phyloP scores from a whole-genome alignment of 2,113 vertebrate species.

The Lasiurus cinereus region DNA sequence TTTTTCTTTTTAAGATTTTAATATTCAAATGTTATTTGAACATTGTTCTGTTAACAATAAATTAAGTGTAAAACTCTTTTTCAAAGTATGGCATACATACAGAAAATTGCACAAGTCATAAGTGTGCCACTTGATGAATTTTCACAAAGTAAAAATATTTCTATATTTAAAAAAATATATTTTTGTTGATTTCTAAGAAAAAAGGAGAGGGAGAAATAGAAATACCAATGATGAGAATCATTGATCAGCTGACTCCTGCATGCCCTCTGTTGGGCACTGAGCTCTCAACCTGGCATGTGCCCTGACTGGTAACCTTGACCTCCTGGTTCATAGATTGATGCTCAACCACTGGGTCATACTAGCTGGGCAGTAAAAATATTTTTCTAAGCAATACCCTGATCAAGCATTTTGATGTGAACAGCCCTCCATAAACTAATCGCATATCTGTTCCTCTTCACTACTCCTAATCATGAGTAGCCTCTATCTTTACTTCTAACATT shows the following conservation, averaged over 20 bases:
- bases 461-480: neutral
- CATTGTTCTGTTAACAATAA: neutral
- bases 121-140: neutral
- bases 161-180: too few relatives aligned
- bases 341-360: too few relatives aligned
- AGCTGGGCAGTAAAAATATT: neutral
- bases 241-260: too few relatives aligned
- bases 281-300: too few relatives aligned
- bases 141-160: neutral
- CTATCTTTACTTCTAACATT: neutral
- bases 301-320: too few relatives aligned
- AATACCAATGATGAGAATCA: too few relatives aligned
- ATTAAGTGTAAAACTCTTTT: neutral
- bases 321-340: too few relatives aligned
- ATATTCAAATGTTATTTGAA: neutral
- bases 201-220: too few relatives aligned
- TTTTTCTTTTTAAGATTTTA: slow-evolving; percentile 15
- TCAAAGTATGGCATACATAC: neutral
- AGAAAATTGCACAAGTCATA: neutral
- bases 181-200: too few relatives aligned
- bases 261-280: too few relatives aligned
- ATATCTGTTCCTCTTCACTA: neutral
- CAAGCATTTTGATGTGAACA: neutral
- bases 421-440: neutral
- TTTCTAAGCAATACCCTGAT: neutral